These are phyloP conservation scores for Melanargia galathea DNA, from an alignment of 2,888 invertebrate genomes.

Conservation along the genomic window DNA sequence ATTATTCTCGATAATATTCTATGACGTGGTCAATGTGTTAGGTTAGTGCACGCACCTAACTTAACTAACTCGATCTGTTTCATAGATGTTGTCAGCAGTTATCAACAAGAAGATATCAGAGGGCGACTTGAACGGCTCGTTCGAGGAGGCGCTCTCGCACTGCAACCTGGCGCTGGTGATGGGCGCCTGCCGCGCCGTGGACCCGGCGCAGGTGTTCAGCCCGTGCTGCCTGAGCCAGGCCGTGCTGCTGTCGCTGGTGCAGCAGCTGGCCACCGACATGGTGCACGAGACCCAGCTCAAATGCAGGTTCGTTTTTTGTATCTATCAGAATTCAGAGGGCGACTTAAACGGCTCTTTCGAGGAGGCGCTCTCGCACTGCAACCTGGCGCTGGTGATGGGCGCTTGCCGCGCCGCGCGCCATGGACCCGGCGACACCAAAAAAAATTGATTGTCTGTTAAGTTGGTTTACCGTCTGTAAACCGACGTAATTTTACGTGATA, in stretches of 20 bases:
- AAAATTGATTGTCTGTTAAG: no score
- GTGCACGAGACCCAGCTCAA: conserved; percentile 86
- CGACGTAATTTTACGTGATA: no score
- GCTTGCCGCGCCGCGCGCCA: conserved; percentile 93
- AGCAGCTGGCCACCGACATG: conserved; percentile 96
- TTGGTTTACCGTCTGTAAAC: no score
- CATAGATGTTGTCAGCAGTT: conserved; percentile 59
- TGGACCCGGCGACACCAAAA: no score
- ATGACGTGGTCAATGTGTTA: no score
- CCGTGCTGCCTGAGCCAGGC: conserved; percentile 90
- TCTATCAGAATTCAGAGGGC: conserved; percentile 70
- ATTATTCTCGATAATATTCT: no score
- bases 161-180: conserved; percentile 92
- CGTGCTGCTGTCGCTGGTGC: conserved; percentile 94
- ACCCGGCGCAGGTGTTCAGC: conserved; percentile 87
- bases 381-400: conserved; percentile 91
- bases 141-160: conserved; percentile 92
- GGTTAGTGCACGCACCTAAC: not conserved
- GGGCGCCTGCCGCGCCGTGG: conserved; percentile 91
- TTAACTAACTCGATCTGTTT: no score
- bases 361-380: conserved; percentile 91
- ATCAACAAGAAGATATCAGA: conserved; percentile 58
- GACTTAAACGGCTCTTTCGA: conserved; percentile 93
- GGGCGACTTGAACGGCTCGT: conserved; percentile 91
- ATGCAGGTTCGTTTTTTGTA: conserved; percentile 55